A percentile compares a stretch with the other conserved stretches of the same genome.
These are phyloP conservation scores for Crotalus tigris DNA, from an alignment of 2,113 vertebrate genomes.

Conservation along the genomic window DNA sequence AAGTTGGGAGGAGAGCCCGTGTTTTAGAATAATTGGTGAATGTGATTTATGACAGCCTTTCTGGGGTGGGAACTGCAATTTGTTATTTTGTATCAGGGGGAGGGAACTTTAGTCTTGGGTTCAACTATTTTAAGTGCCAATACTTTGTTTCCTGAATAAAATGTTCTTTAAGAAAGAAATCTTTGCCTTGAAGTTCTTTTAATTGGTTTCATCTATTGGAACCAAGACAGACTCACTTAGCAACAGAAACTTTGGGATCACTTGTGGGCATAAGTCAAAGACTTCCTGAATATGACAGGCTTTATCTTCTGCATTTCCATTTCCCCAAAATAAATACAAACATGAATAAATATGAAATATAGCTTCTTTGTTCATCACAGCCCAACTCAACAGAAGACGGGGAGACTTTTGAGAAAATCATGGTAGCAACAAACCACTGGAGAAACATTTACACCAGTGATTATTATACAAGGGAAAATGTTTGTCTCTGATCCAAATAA, in stretches of 20 bases:
- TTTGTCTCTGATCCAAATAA: neutral
- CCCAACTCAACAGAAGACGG: neutral
- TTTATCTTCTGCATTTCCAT: neutral
- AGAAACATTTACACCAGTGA: neutral
- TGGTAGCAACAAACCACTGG: neutral
- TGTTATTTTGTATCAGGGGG: too few species aligned
- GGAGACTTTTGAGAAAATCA: neutral
- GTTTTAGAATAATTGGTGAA: too few species aligned
- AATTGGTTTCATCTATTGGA: too few species aligned
- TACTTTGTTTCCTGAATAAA: too few species aligned
- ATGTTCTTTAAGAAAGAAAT: too few species aligned
- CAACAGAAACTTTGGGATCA: neutral
- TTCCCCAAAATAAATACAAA: neutral
- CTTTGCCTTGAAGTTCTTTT: too few species aligned
- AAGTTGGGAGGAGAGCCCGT: too few species aligned
- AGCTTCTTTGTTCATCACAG: neutral
- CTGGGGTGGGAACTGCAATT: too few species aligned
- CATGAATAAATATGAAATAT: neutral
- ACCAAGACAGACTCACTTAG: neutral
- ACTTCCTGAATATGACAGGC: neutral
- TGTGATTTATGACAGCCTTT: too few species aligned
- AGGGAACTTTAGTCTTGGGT: too few species aligned
- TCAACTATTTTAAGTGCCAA: too few species aligned
- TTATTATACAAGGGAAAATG: too few species aligned
- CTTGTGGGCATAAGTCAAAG: neutral